Evolutionary conservation across 2,888 invertebrate species (phyloP).

Genomic region (Ommatoiulus sabulosus): DNA sequence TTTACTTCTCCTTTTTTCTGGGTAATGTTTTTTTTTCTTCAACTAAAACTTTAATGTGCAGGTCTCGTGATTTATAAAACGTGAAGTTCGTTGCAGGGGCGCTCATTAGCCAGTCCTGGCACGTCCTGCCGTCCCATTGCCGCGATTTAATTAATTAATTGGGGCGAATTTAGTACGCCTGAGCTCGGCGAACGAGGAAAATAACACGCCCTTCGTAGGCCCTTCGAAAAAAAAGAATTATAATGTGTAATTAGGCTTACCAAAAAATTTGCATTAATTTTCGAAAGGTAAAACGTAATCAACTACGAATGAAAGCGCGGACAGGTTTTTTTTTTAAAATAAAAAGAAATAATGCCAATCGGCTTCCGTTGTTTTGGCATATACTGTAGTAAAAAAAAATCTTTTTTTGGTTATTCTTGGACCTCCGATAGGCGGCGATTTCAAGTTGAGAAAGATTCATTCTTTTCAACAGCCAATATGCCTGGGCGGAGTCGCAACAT

Average conservation of each 20-base stretch:
- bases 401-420: not conserved
- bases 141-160: not conserved
- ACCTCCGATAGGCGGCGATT: not conserved
- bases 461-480: not conserved
- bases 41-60: not conserved
- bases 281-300: not conserved
- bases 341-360: not conserved
- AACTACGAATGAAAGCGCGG: not conserved
- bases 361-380: not conserved
- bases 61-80: slow-evolving; percentile 29
- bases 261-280: not conserved
- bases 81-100: slow-evolving; percentile 4
- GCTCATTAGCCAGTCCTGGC: slow-evolving; percentile 8
- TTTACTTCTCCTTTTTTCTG: too few relatives aligned
- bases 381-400: not conserved
- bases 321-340: not conserved
- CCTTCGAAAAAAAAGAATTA: not conserved
- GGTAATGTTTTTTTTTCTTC: too few relatives aligned
- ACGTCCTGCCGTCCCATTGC: slow-evolving; percentile 28
- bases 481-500: not conserved
- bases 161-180: not conserved
- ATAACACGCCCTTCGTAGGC: slow-evolving; percentile 1
- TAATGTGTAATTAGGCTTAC: not conserved
- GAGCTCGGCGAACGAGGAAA: not conserved
- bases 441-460: not conserved